Evolutionary conservation across 2,113 vertebrate species (phyloP), one percentile per base, ranked within the genome.

Genomic region (Labrus mixtus): DNA sequence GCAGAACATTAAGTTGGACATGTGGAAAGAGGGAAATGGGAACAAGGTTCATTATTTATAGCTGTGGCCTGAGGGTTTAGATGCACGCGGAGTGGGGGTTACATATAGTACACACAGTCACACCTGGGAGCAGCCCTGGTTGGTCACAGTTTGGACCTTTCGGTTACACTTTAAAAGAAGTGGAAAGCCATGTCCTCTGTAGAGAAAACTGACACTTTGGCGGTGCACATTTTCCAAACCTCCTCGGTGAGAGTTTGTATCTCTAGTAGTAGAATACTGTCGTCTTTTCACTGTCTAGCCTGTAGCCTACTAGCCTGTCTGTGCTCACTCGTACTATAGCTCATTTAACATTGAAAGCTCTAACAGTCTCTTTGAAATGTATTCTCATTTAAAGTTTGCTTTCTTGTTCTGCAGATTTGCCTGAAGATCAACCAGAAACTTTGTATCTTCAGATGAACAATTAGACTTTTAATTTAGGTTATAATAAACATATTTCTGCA

Each of bases 31-130:
- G 19, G 36, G 19, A 37, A 67, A 79, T 29, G 63, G 69, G 69
- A 70, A 48, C 48, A 45, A 39, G 13, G 19, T 50, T 53, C 10
- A 70, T 65, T 74, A 82, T 85, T 77, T 82, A 73, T 66, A 79
- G 72, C 29, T 13, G 2, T 68, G 65, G 66, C 70, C 74, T 45
- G 65, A 67, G 72, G 72, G 77, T 70, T 6, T 15, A 22, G 46
- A 45, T 65, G 58, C 68, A 51, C 19, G 43, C 61, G 48, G 46
- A 60, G 39, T 8, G 54, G 50, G 36, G 25, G 43, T 57, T 71
- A 41, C 74, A 54, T 65, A 43, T 46, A 68, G 59, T 60, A 56
- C 46, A 43, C 67, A 43, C 58, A 73, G 55, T 67, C 74, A 63
- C 75, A 76, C 75, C 65, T 61, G 64, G 77, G 76, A 76, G 41